Conservation (phyloP, 2,797 vertebrate species). For the Pangasius mekongensis region DNA sequence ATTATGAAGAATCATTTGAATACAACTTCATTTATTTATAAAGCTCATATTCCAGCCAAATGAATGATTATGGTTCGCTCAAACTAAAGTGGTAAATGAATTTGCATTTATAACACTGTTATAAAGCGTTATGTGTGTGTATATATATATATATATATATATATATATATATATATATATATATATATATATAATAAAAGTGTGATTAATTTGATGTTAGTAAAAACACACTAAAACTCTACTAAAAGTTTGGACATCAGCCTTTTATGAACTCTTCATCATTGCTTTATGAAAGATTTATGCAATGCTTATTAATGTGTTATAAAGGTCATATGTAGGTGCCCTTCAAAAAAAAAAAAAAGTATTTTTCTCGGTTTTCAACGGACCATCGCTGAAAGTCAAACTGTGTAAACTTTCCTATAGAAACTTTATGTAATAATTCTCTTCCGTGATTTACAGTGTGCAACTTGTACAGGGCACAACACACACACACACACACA, state of each 20-base stretch:
- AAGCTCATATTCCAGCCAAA: neutral
- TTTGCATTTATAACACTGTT: neutral
- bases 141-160: too few relatives aligned
- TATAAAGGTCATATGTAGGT: slow-evolving; percentile 3
- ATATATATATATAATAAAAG: neutral
- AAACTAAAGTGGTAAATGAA: neutral
- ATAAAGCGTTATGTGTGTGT: neutral
- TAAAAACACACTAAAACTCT: neutral
- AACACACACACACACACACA: neutral
- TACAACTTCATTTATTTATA: neutral
- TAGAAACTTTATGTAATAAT: neutral
- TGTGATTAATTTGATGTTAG: neutral
- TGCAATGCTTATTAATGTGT: neutral
- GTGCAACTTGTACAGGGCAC: neutral
- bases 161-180: too few relatives aligned
- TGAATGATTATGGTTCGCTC: neutral
- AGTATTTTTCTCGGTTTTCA: too few relatives aligned
- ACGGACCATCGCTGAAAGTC: too few relatives aligned
- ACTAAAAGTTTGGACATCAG: neutral
- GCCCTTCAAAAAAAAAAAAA: too few relatives aligned
- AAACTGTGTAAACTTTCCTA: neutral
- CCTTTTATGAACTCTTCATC: neutral
- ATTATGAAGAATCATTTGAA: neutral
- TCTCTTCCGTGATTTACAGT: neutral
- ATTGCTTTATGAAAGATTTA: too few relatives aligned